Percentiles rank a stretch among this genome's conserved stretches.
Evolutionary conservation across 2,888 invertebrate genomes (phyloP).

Genomic region (Drosophila greeni): DNA sequence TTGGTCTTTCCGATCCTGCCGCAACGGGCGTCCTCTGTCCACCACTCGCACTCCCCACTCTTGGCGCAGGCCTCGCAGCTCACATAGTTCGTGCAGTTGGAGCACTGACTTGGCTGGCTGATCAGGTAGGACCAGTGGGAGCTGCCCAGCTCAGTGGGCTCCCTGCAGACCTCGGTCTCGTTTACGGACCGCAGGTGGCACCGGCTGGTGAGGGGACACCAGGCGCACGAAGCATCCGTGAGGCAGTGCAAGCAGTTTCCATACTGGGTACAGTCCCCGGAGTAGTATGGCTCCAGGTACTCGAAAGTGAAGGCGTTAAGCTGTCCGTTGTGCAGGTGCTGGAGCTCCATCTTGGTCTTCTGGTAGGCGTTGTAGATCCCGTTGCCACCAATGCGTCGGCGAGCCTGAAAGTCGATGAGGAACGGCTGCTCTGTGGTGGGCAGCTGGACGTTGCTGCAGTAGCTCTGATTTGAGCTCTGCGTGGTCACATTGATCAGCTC

Average conservation of each 20-base stretch:
- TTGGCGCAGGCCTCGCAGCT: conserved; percentile 91
- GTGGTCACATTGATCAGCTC: conserved; percentile 81
- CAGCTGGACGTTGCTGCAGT: conserved; percentile 85
- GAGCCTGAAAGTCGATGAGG: conserved; percentile 84
- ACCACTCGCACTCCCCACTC: conserved; percentile 90
- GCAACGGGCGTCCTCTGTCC: conserved; percentile 92
- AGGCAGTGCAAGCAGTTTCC: conserved; percentile 92
- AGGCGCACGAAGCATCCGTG: conserved; percentile 92
- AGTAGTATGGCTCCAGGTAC: conserved; percentile 92
- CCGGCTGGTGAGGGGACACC: conserved; percentile 89
- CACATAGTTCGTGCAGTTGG: conserved; percentile 93
- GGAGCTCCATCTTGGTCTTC: conserved; percentile 90
- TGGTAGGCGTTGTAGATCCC: conserved; percentile 83
- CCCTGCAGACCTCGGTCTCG: conserved; percentile 80
- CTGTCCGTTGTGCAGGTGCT: conserved; percentile 86
- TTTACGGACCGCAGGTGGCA: conserved; percentile 85
- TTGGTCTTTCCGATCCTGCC: conserved; percentile 86
- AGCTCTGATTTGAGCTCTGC: conserved; percentile 84
- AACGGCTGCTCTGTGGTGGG: conserved; percentile 83
- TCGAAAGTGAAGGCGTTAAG: conserved; percentile 92
- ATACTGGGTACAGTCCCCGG: conserved; percentile 87
- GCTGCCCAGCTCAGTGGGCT: conserved; percentile 64
- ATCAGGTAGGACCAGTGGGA: conserved; percentile 88
- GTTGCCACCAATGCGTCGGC: conserved; percentile 79
- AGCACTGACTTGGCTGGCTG: conserved; percentile 89